phyloP scores from a whole-genome alignment of 2,113 vertebrate species.

The Sander vitreus region DNA sequence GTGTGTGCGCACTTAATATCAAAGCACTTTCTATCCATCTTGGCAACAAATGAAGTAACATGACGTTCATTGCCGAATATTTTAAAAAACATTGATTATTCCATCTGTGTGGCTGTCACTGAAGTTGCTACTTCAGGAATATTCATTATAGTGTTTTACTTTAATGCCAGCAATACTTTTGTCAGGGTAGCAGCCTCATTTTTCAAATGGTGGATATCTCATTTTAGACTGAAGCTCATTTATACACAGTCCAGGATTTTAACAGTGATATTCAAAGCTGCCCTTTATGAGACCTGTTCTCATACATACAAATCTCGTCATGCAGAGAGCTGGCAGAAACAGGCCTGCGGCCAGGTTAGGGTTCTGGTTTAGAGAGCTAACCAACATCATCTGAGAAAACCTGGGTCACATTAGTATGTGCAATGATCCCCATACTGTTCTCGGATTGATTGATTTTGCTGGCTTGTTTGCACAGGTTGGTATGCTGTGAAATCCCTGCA shows the following conservation, averaged over 20 bases:
- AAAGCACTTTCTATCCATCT: conserved; percentile 13
- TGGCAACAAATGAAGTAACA: conserved; percentile 31
- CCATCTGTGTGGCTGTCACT: conserved; percentile 52
- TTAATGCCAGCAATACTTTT: conserved; percentile 52
- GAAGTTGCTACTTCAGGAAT: conserved; percentile 16
- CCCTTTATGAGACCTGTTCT: conserved; percentile 50
- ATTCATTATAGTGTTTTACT: conserved; percentile 42
- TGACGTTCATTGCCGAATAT: conserved; percentile 35
- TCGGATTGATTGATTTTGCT: conserved; percentile 28
- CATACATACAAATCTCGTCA: conserved; percentile 55
- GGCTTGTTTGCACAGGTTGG: conserved; percentile 30
- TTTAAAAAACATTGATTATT: conserved; percentile 48
- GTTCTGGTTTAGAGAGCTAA: conserved; percentile 48
- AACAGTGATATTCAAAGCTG: conserved; percentile 34
- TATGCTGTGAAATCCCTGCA: conserved; percentile 31
- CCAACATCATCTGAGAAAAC: conserved; percentile 18
- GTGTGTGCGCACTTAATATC: not conserved
- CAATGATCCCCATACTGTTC: conserved; percentile 16
- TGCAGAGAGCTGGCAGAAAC: conserved; percentile 36
- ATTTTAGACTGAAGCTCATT: conserved; percentile 49
- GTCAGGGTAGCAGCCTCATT: conserved; percentile 46
- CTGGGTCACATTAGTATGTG: conserved; percentile 29
- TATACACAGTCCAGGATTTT: conserved; percentile 38
- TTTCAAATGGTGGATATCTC: conserved; percentile 56
- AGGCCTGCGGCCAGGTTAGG: conserved; percentile 45